Evolutionary conservation across 2,113 vertebrate species (phyloP).

Genomic region (Saccopteryx bilineata): DNA sequence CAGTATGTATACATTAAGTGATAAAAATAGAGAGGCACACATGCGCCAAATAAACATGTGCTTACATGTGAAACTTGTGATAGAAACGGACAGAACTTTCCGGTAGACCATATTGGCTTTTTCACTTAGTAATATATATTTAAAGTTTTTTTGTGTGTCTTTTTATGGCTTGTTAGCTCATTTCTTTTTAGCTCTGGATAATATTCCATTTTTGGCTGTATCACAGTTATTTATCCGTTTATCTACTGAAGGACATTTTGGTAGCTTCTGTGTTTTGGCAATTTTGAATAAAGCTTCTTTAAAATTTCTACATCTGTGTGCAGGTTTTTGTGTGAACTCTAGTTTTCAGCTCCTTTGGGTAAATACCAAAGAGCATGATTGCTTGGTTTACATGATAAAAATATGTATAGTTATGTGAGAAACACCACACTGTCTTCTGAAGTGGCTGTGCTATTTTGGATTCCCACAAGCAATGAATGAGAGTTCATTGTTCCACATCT

Average conservation of each 20-base stretch:
- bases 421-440: background rate
- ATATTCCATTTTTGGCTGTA: background rate
- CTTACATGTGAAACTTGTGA: too few relatives aligned
- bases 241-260: background rate
- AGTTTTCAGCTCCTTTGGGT: background rate
- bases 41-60: too few relatives aligned
- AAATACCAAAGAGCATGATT: background rate
- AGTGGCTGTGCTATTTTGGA: background rate
- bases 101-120: too few relatives aligned
- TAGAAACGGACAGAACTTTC: too few relatives aligned
- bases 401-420: conserved; percentile 18
- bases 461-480: background rate
- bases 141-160: background rate
- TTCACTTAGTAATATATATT: background rate
- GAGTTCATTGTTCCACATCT: background rate
- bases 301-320: background rate
- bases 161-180: background rate
- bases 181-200: background rate
- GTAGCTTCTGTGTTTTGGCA: conserved; percentile 19
- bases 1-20: too few relatives aligned
- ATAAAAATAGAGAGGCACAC: too few relatives aligned
- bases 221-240: background rate
- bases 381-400: background rate
- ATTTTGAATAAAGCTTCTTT: background rate
- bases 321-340: background rate